A percentile compares a stretch with the other conserved stretches of the same genome.
These are phyloP conservation scores for Heliopora coerulea DNA, from an alignment of 92 coral and sea anemone genomes.

Conservation along the genomic window DNA sequence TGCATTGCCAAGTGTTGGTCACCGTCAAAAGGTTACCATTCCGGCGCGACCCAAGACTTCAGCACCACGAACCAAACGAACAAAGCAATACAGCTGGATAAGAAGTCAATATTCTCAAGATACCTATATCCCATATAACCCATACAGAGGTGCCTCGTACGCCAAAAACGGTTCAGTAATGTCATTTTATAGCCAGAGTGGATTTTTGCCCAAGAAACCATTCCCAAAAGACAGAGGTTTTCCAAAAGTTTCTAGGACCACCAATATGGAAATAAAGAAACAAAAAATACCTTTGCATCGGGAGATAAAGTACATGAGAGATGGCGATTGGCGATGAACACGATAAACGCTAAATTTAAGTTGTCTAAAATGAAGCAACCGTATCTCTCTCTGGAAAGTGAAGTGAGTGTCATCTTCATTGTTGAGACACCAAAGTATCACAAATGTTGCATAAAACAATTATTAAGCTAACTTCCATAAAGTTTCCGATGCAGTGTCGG, in stretches of 20 bases:
- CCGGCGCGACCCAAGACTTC: constrained; percentile 30
- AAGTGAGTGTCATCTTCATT: too few relatives aligned
- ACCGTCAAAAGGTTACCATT: constrained; percentile 8
- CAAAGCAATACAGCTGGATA: constrained; percentile 6
- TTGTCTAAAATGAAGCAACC: too few relatives aligned
- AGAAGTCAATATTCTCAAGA: constrained; percentile 11
- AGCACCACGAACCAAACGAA: neutral
- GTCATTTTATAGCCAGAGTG: constrained; percentile 12
- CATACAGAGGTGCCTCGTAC: constrained; percentile 22
- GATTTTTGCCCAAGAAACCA: constrained; percentile 15
- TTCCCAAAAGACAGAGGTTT: constrained; percentile 19
- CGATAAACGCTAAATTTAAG: too few relatives aligned
- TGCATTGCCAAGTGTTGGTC: constrained; percentile 32
- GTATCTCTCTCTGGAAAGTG: too few relatives aligned
- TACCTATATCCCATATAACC: constrained; percentile 17
- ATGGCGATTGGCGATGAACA: neutral
- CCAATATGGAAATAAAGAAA: constrained; percentile 1
- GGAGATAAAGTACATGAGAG: constrained; percentile 29
- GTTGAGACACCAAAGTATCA: too few relatives aligned
- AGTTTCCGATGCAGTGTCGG: too few relatives aligned
- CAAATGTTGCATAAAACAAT: too few relatives aligned
- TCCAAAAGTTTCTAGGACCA: constrained; percentile 17
- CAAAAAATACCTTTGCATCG: constrained; percentile 22
- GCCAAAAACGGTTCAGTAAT: constrained; percentile 23
- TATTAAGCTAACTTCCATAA: too few relatives aligned